Conservation (phyloP, 2,888 invertebrate species). For the Callyntrura sp. region DNA sequence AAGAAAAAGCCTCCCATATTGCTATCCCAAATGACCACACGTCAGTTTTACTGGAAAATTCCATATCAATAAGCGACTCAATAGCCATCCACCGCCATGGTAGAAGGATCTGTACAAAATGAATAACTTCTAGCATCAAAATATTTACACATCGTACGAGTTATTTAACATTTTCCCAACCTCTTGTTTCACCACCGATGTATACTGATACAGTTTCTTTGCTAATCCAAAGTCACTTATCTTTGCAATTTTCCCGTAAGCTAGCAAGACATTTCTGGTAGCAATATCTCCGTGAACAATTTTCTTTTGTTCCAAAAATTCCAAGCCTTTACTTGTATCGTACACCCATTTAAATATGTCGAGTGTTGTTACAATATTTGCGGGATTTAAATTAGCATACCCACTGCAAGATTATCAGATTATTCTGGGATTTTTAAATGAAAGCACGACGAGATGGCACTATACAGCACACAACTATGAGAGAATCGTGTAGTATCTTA, state of each 20-base stretch:
- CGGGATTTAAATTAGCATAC: slow-evolving; percentile 48
- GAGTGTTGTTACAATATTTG: slow-evolving; percentile 68
- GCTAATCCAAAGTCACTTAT: slow-evolving; percentile 78
- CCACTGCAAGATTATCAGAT: not conserved
- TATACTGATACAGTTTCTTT: slow-evolving; percentile 78
- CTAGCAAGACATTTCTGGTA: slow-evolving; percentile 74
- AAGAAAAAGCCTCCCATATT: slow-evolving; percentile 77
- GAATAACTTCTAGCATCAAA: too few species aligned
- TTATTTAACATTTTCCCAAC: too few species aligned
- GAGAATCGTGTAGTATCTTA: too few species aligned
- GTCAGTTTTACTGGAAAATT: slow-evolving; percentile 61
- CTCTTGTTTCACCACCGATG: slow-evolving; percentile 71
- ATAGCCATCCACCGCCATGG: slow-evolving; percentile 79
- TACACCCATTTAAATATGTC: slow-evolving; percentile 75
- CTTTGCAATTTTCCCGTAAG: slow-evolving; percentile 70
- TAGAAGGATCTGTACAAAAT: slow-evolving; percentile 58
- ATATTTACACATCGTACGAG: too few species aligned
- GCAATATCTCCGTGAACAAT: slow-evolving; percentile 78
- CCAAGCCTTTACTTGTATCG: slow-evolving; percentile 74
- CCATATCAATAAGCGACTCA: slow-evolving; percentile 64
- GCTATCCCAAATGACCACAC: slow-evolving; percentile 59
- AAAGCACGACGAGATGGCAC: too few species aligned
- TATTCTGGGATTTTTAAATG: too few species aligned
- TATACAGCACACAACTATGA: too few species aligned
- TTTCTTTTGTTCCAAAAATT: slow-evolving; percentile 75